These are phyloP conservation scores for Brachionus rubens DNA, from an alignment of 1,140 invertebrate species.

Conservation along the genomic window DNA sequence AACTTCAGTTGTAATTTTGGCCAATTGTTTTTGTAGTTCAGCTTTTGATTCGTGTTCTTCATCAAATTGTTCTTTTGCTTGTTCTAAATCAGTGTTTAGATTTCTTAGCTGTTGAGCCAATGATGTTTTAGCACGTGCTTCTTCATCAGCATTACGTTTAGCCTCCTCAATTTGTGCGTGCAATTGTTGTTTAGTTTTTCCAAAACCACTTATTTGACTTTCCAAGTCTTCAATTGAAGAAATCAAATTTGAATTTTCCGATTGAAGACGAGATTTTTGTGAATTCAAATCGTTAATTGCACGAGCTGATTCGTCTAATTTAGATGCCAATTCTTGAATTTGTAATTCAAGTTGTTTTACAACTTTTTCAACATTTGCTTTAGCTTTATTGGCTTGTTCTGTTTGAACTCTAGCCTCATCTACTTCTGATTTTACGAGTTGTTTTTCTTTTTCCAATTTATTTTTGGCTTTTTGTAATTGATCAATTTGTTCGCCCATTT, in stretches of 20 bases:
- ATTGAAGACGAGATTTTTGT: constrained; percentile 18
- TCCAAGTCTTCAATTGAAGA: constrained; percentile 35
- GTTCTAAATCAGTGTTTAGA: constrained; percentile 93
- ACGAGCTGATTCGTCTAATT: constrained; percentile 74
- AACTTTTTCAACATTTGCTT: constrained; percentile 95
- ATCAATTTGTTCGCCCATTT: constrained; percentile 98
- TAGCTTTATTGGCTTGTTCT: constrained; percentile 85
- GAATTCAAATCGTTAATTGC: constrained; percentile 15
- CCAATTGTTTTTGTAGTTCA: constrained; percentile 82
- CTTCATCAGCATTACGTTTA: constrained; percentile 56
- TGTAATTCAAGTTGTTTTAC: constrained; percentile 91
- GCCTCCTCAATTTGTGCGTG: constrained; percentile 49
- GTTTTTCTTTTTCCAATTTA: constrained; percentile 57
- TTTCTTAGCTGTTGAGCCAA: constrained; percentile 65
- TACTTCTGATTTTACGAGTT: constrained; percentile 76
- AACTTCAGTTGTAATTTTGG: constrained; percentile 92
- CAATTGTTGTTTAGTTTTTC: constrained; percentile 28
- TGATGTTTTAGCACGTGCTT: constrained; percentile 48
- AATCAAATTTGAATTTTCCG: constrained; percentile 38
- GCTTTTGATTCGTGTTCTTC: constrained; percentile 76
- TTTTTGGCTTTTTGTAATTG: constrained; percentile 97
- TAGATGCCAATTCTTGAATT: constrained; percentile 86
- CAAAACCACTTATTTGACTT: constrained; percentile 33
- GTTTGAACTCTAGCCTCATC: constrained; percentile 82
- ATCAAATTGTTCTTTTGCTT: constrained; percentile 86